phyloP scores from a whole-genome alignment of 2,797 vertebrate genomes.

The Nothura maculosa region DNA sequence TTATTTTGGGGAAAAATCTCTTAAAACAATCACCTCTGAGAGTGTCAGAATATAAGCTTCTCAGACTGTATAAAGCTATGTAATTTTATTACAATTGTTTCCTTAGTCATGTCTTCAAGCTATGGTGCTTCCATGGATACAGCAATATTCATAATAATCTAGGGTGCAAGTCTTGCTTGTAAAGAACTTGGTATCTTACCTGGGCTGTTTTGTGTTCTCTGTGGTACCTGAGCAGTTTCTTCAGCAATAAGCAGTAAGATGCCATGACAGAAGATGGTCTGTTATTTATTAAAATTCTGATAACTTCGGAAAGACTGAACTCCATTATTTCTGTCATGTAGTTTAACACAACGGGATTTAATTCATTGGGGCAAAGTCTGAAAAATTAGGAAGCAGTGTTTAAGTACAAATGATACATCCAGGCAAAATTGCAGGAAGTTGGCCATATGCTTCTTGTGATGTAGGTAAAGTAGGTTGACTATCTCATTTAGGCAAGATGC shows the following conservation, averaged over 20 bases:
- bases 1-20: background rate
- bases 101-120: fast-evolving
- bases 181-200: slow-evolving; percentile 66
- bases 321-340: slow-evolving; percentile 85
- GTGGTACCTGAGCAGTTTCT: slow-evolving; percentile 83
- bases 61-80: background rate
- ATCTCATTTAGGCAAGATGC: background rate
- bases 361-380: slow-evolving; percentile 83
- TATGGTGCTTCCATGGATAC: background rate
- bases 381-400: slow-evolving; percentile 2
- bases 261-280: slow-evolving; percentile 87
- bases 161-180: background rate
- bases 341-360: slow-evolving; percentile 83
- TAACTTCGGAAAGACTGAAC: slow-evolving; percentile 82
- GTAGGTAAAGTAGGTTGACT: background rate
- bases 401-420: background rate
- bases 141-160: background rate
- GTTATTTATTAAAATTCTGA: slow-evolving; percentile 84
- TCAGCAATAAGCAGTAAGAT: slow-evolving; percentile 87
- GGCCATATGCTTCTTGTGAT: background rate
- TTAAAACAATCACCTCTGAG: slow-evolving; percentile 23
- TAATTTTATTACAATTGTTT: background rate
- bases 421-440: background rate
- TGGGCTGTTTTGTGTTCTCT: slow-evolving; percentile 79
- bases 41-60: background rate